Conservation (phyloP, 2,797 vertebrate genomes). For the Lithobates pipiens region DNA sequence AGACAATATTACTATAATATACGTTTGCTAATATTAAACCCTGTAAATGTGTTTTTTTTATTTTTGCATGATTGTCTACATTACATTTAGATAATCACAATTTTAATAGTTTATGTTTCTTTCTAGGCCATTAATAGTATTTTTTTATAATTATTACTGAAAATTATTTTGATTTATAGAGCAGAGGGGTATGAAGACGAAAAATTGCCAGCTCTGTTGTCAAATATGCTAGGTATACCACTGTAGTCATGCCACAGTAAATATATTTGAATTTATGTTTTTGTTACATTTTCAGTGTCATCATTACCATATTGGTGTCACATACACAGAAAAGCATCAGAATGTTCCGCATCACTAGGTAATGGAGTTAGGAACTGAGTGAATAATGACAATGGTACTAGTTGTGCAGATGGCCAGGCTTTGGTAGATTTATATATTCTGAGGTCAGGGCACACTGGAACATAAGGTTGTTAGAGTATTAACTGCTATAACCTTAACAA, state of each 20-base stretch:
- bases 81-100: background rate
- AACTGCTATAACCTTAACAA: background rate
- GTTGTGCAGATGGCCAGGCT: constrained; percentile 25
- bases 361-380: constrained; percentile 29
- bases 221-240: background rate
- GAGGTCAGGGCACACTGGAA: constrained; percentile 20
- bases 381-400: background rate
- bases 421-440: constrained; percentile 4
- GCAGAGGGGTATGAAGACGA: too few species aligned
- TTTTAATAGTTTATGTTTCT: too few species aligned
- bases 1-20: too few species aligned
- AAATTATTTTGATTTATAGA: too few species aligned
- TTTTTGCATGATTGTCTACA: background rate
- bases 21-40: too few species aligned
- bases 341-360: constrained; percentile 26
- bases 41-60: background rate
- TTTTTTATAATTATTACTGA: too few species aligned
- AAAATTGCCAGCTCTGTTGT: background rate
- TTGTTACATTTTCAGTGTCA: too few species aligned
- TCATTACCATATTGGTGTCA: background rate
- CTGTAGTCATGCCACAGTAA: background rate
- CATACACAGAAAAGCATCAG: background rate
- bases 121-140: too few species aligned
- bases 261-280: too few species aligned
- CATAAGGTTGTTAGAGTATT: constrained; percentile 27